Conservation (phyloP, 2,797 vertebrate species). For the Pelodytes ibericus region DNA sequence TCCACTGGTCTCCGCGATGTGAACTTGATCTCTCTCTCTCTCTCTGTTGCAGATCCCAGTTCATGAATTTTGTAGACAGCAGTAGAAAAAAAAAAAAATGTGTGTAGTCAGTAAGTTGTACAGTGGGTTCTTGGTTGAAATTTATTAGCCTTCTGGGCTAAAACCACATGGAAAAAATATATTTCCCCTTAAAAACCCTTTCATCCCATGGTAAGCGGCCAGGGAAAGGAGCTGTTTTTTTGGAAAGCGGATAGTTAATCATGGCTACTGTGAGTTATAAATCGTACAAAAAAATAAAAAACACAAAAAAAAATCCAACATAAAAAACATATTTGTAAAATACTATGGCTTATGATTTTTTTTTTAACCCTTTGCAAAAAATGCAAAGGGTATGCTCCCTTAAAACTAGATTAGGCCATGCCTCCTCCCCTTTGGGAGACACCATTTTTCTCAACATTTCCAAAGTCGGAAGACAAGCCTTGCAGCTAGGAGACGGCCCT, state of each 20-base stretch:
- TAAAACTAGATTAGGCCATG: no score
- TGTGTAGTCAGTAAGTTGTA: conserved; percentile 28
- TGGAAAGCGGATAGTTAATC: conserved; percentile 12
- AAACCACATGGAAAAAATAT: conserved; percentile 46
- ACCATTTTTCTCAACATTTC: no score
- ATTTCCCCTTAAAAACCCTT: conserved; percentile 16
- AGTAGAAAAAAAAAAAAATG: conserved; percentile 26
- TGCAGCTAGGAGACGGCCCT: no score
- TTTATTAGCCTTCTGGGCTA: conserved; percentile 33
- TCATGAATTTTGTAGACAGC: neutral
- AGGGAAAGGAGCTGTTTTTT: conserved; percentile 15
- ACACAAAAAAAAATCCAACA: no score
- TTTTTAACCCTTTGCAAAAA: neutral
- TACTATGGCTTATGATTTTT: neutral
- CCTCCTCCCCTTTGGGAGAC: no score
- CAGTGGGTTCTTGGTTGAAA: conserved; percentile 13
- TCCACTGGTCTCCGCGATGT: neutral
- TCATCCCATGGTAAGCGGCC: conserved; percentile 33
- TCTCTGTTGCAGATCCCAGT: neutral
- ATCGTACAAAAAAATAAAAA: neutral
- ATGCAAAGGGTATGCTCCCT: neutral
- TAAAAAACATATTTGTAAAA: neutral
- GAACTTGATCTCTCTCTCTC: neutral
- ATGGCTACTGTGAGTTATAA: neutral
- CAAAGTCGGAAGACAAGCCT: no score